A percentile compares a stretch with the other conserved stretches of the same genome.
Evolutionary conservation across 2,797 vertebrate species (phyloP).

Genomic region (Manis crassicaudata): DNA sequence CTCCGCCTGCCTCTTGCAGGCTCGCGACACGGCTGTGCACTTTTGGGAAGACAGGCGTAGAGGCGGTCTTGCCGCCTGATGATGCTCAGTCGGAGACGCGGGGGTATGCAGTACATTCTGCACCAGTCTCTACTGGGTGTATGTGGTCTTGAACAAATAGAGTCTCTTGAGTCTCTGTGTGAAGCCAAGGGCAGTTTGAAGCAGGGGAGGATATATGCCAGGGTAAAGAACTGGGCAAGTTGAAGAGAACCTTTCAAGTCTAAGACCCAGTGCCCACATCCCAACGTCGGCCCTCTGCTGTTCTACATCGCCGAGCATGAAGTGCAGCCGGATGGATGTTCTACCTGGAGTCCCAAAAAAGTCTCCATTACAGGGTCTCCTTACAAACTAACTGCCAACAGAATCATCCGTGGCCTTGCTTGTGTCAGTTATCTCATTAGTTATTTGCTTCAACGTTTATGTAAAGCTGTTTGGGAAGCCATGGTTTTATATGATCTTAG

Average conservation of each 20-base stretch:
- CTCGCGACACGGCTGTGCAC: no score
- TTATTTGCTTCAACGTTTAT: constrained; percentile 10
- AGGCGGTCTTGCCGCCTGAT: neutral
- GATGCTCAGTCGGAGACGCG: neutral
- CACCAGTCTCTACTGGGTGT: neutral
- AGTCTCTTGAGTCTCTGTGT: neutral
- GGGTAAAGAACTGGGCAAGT: neutral
- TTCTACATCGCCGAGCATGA: neutral
- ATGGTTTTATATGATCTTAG: neutral
- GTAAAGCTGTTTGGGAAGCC: neutral
- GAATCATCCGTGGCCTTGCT: neutral
- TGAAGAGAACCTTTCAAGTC: neutral
- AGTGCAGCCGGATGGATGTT: neutral
- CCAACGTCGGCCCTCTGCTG: neutral
- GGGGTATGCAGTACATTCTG: neutral
- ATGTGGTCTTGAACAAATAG: neutral
- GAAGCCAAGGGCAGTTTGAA: neutral
- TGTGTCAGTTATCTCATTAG: neutral
- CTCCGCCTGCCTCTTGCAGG: no score
- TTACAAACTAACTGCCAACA: neutral
- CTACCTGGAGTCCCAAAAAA: neutral
- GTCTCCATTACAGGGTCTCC: neutral
- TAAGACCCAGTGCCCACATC: neutral
- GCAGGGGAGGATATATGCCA: no score
- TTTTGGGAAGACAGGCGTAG: neutral